Percentiles rank a stretch among this genome's conserved stretches.
Evolutionary conservation across 2,797 vertebrate species (phyloP).

Genomic region (Halcyon smyrnensis): DNA sequence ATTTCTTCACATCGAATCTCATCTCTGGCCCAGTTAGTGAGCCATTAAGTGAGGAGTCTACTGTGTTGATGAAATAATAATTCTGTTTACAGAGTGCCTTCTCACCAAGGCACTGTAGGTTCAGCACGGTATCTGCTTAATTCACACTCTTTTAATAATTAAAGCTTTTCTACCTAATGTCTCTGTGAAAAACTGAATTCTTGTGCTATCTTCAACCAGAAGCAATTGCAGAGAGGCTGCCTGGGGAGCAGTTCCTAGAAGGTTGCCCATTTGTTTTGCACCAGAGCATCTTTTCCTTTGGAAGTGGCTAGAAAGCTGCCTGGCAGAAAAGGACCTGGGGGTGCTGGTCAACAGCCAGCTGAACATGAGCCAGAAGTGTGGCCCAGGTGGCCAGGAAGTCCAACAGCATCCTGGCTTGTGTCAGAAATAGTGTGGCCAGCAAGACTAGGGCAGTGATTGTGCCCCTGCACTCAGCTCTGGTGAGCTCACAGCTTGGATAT

Average conservation of each 20-base stretch:
- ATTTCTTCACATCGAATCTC: slow-evolving; percentile 55
- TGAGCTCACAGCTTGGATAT: no score
- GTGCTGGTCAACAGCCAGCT: no score
- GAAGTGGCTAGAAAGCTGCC: neutral
- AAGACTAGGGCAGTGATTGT: no score
- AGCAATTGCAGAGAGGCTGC: neutral
- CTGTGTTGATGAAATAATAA: slow-evolving; percentile 71
- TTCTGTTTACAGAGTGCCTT: slow-evolving; percentile 58
- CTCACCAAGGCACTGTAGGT: slow-evolving; percentile 50
- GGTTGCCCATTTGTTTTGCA: neutral
- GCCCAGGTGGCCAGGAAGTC: no score
- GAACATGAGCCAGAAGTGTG: no score
- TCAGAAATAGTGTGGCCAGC: no score
- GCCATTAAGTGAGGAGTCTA: slow-evolving; percentile 68
- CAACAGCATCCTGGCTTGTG: no score
- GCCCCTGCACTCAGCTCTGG: no score
- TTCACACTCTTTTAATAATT: slow-evolving; percentile 66
- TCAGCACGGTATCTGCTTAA: slow-evolving; percentile 40
- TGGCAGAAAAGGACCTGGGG: no score
- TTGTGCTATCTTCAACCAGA: neutral
- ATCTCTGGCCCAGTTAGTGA: slow-evolving; percentile 63
- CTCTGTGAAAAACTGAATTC: slow-evolving; percentile 31
- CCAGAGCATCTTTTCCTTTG: slow-evolving; percentile 44
- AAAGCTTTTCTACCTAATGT: slow-evolving; percentile 58
- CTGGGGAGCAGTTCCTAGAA: slow-evolving; percentile 7